These are phyloP conservation scores for Solen grandis DNA, from an alignment of 1,140 invertebrate species.

Conservation along the genomic window DNA sequence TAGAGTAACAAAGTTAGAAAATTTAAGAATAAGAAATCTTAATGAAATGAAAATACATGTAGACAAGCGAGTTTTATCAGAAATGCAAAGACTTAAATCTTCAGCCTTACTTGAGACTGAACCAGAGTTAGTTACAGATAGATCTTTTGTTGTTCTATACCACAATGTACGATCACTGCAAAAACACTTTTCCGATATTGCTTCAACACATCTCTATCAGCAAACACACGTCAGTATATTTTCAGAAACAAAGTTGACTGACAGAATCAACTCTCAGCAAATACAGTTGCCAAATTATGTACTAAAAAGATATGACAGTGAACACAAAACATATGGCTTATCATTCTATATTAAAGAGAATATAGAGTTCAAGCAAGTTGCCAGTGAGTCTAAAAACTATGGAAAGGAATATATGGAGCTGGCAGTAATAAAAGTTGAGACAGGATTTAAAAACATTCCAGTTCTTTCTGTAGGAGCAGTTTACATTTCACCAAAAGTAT, in stretches of 20 bases:
- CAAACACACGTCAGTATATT: not conserved
- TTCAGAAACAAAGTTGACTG: not conserved
- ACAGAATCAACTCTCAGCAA: not conserved
- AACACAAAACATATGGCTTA: not conserved
- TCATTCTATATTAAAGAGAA: not conserved
- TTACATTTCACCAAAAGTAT: not conserved
- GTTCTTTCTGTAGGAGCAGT: not conserved
- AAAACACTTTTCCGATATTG: slow-evolving; percentile 16
- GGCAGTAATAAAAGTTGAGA: not conserved
- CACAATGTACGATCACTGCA: not conserved
- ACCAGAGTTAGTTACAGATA: not conserved
- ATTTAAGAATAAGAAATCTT: slow-evolving; percentile 1
- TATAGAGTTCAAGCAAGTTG: not conserved
- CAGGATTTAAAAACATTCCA: not conserved
- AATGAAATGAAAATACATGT: slow-evolving; percentile 4
- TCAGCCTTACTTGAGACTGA: not conserved
- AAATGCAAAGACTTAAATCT: slow-evolving; percentile 5
- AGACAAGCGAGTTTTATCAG: not conserved
- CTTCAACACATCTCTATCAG: too few species aligned
- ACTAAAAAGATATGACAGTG: not conserved
- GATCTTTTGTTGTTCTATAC: not conserved
- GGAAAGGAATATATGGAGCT: not conserved
- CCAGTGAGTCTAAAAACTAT: not conserved
- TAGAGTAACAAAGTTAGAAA: too few species aligned
- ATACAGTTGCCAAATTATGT: not conserved